Conservation (phyloP, 2,797 vertebrate genomes). For the Manis javanica region DNA sequence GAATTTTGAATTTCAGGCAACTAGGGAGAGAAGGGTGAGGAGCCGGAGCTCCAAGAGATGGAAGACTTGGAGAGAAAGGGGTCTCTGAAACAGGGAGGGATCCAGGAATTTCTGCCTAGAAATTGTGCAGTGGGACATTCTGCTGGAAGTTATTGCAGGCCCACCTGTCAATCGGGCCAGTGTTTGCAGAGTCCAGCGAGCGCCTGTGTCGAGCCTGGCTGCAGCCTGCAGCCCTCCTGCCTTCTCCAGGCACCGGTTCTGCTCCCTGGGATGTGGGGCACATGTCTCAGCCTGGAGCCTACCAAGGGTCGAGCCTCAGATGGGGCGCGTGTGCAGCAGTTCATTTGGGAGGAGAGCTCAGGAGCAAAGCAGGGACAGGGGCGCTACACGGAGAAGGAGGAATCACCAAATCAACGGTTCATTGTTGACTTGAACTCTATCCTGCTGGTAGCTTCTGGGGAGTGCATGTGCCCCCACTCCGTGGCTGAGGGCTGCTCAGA, state of each 20-base stretch:
- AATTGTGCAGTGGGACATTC: not conserved
- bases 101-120: not conserved
- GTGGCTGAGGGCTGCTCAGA: not conserved
- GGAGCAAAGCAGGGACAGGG: not conserved
- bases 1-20: not conserved
- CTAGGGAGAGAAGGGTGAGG: not conserved
- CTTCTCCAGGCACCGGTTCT: not conserved
- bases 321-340: fast-evolving
- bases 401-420: not conserved
- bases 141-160: not conserved
- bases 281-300: not conserved
- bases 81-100: not conserved
- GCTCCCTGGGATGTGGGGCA: not conserved
- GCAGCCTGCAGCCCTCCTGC: not conserved
- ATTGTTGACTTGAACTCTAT: not conserved
- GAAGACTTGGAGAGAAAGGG: not conserved
- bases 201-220: not conserved
- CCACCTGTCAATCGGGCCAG: fast-evolving
- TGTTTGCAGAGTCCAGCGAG: not conserved
- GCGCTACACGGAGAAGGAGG: not conserved
- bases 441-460: not conserved
- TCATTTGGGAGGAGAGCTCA: not conserved
- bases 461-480: too few species aligned
- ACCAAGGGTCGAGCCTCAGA: not conserved
- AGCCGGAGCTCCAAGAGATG: not conserved